A percentile compares a stretch with the other conserved stretches of the same genome.
These are phyloP conservation scores for Salvelinus sp. DNA, from an alignment of 2,113 vertebrate genomes.

Conservation along the genomic window DNA sequence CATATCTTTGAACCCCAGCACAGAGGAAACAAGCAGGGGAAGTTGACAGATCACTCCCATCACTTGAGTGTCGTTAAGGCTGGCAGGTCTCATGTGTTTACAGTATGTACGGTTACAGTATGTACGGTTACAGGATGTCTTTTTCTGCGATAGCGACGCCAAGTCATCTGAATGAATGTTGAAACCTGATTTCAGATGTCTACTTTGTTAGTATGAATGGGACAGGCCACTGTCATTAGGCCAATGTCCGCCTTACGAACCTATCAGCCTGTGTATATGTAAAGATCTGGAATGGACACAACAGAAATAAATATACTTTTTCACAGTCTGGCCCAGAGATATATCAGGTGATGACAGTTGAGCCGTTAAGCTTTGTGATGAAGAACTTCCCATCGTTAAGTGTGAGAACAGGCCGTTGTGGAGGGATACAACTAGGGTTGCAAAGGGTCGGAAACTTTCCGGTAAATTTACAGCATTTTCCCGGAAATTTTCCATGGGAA, in stretches of 20 bases:
- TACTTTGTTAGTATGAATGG: neutral
- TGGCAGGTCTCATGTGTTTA: conserved; percentile 3
- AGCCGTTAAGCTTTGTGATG: conserved; percentile 10
- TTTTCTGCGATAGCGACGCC: conserved; percentile 9
- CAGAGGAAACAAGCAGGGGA: conserved; percentile 17
- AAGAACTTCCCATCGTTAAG: conserved; percentile 13
- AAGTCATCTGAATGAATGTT: neutral
- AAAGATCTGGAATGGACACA: conserved; percentile 7
- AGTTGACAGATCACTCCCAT: conserved; percentile 33
- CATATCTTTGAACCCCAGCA: conserved; percentile 39
- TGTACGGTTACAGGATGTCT: neutral
- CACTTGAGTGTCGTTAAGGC: conserved; percentile 14
- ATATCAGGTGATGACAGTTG: conserved; percentile 43
- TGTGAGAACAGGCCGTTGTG: conserved; percentile 2
- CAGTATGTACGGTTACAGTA: neutral
- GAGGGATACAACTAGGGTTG: conserved; percentile 1
- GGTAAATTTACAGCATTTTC: too few species aligned
- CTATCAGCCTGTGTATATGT: conserved; percentile 18
- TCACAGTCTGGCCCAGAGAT: conserved; percentile 15
- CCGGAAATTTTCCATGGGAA: too few species aligned
- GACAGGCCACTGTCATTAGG: neutral
- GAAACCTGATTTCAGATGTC: conserved; percentile 17
- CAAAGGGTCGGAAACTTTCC: too few species aligned
- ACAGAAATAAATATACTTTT: conserved; percentile 17
- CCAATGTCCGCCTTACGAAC: conserved; percentile 4